Evolutionary conservation across 1,140 invertebrate species (phyloP).

Genomic region (Neodiprion fabricii): DNA sequence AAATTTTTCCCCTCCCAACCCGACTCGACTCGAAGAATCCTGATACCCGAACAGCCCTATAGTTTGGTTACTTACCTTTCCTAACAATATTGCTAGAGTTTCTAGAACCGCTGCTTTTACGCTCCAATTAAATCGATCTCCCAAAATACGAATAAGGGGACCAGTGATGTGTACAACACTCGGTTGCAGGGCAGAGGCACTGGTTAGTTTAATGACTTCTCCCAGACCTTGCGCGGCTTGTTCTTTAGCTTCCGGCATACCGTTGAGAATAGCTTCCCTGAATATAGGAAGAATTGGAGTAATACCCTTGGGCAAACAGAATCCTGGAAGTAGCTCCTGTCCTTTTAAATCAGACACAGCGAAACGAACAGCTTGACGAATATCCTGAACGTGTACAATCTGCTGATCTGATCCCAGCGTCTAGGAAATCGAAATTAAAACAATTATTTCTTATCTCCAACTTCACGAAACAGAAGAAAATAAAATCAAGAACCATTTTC

Average conservation of each 20-base stretch:
- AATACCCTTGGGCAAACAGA: slow-evolving; percentile 94
- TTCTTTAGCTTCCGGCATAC: slow-evolving; percentile 93
- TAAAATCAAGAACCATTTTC: slow-evolving; percentile 15
- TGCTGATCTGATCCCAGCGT: slow-evolving; percentile 83
- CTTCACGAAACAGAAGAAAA: slow-evolving; percentile 18
- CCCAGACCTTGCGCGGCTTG: slow-evolving; percentile 92
- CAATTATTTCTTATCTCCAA: slow-evolving; percentile 15
- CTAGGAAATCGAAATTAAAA: slow-evolving; percentile 49
- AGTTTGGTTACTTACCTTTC: slow-evolving; percentile 69
- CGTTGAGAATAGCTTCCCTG: slow-evolving; percentile 94
- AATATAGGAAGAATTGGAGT: slow-evolving; percentile 93
- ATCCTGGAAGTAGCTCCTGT: slow-evolving; percentile 85
- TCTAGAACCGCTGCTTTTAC: slow-evolving; percentile 97
- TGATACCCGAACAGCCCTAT: too few relatives aligned
- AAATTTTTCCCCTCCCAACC: too few relatives aligned
- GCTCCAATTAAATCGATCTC: slow-evolving; percentile 91
- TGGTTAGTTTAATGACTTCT: slow-evolving; percentile 90
- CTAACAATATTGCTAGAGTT: slow-evolving; percentile 89
- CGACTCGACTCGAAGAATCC: too few relatives aligned
- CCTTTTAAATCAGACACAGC: slow-evolving; percentile 87
- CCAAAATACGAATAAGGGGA: slow-evolving; percentile 95
- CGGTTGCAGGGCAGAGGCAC: slow-evolving; percentile 84
- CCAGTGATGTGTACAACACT: slow-evolving; percentile 97
- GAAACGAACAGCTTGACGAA: slow-evolving; percentile 89
- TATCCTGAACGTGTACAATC: slow-evolving; percentile 84